Conservation (phyloP, 92 coral and sea anemone genomes). For the Palythoa grandiflora region DNA sequence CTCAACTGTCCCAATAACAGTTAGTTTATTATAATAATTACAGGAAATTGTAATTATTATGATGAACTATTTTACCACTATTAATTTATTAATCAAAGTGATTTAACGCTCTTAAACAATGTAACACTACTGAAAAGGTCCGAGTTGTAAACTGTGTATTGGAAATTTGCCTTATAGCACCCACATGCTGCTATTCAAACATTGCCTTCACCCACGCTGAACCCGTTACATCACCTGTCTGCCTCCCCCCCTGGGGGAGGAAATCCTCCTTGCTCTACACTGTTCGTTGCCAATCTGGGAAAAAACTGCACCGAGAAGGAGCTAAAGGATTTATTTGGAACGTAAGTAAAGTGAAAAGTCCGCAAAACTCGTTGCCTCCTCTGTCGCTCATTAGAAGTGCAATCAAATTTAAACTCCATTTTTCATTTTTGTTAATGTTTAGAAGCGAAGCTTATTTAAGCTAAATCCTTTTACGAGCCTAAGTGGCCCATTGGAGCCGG, state of each 20-base stretch:
- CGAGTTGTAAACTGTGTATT: neutral
- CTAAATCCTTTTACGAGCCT: too few relatives aligned
- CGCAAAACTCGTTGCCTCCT: neutral
- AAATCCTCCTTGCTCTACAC: slow-evolving; percentile 85
- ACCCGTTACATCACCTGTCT: slow-evolving; percentile 65
- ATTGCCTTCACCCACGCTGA: slow-evolving; percentile 33
- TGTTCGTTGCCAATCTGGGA: slow-evolving; percentile 96
- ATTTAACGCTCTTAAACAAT: neutral
- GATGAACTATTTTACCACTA: too few relatives aligned
- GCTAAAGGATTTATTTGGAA: slow-evolving; percentile 72
- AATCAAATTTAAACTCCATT: too few relatives aligned
- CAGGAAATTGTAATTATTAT: too few relatives aligned
- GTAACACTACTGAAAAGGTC: neutral
- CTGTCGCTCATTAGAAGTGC: too few relatives aligned
- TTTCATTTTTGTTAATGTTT: too few relatives aligned
- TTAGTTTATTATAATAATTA: too few relatives aligned
- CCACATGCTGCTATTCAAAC: slow-evolving; percentile 47
- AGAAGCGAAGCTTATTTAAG: too few relatives aligned
- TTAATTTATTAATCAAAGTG: neutral
- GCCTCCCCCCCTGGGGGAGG: slow-evolving; percentile 67
- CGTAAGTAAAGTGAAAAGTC: slow-evolving; percentile 57
- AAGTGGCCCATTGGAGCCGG: too few relatives aligned
- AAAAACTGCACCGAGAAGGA: slow-evolving; percentile 88
- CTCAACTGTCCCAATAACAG: too few relatives aligned
- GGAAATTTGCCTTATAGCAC: neutral